Conservation (phyloP, 2,113 vertebrate species). For the Ranitomeya variabilis region DNA sequence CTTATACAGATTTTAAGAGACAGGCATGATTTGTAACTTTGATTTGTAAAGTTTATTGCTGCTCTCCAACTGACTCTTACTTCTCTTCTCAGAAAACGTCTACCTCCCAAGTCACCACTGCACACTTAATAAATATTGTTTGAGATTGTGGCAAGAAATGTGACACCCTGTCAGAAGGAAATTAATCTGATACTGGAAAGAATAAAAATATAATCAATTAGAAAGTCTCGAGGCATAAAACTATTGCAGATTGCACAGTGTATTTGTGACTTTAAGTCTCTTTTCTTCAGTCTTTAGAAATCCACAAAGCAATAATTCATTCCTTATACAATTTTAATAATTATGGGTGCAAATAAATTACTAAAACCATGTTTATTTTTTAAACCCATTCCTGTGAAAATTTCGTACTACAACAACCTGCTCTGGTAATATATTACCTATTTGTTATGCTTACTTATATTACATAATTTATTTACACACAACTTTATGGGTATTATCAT, state of each 20-base stretch:
- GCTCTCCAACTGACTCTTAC: conserved; percentile 25
- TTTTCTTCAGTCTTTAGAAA: not conserved
- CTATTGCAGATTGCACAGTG: not conserved
- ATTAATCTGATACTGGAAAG: not conserved
- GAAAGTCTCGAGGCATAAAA: not conserved
- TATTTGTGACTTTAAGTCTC: not conserved
- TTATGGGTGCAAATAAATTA: not conserved
- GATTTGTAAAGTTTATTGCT: conserved; percentile 42
- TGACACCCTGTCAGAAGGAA: not conserved
- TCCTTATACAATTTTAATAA: not conserved
- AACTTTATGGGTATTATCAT: too few relatives aligned
- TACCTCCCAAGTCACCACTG: conserved; percentile 12
- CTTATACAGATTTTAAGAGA: conserved; percentile 18
- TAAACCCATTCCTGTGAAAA: not conserved
- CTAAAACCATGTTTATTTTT: not conserved
- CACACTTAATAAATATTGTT: conserved; percentile 29
- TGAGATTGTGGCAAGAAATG: not conserved
- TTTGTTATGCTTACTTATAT: too few relatives aligned
- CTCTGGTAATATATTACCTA: too few relatives aligned
- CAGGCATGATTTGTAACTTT: conserved; percentile 34
- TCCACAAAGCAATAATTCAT: not conserved
- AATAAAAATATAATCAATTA: conserved; percentile 3
- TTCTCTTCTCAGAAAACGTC: not conserved
- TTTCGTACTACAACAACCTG: not conserved
- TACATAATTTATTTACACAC: too few relatives aligned